Evolutionary conservation across 2,888 invertebrate species (phyloP).

Genomic region (Patella pellucida): DNA sequence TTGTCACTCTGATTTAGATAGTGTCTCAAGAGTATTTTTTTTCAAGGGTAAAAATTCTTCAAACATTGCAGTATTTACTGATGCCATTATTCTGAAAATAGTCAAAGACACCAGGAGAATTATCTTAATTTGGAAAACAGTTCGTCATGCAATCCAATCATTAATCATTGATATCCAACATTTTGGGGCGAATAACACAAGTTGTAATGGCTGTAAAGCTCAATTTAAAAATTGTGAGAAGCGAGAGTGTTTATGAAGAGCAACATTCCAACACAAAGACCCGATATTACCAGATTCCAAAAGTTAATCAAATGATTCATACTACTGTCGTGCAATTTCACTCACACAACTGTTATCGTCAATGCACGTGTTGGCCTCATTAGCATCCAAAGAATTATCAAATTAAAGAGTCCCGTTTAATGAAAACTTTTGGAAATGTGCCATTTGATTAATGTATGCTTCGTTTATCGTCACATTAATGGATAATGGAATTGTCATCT

Average conservation of each 20-base stretch:
- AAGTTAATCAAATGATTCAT: slow-evolving; percentile 9
- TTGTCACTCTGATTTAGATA: too few species aligned
- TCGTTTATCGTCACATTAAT: slow-evolving; percentile 11
- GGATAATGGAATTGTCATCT: slow-evolving; percentile 9
- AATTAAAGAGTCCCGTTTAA: slow-evolving; percentile 7
- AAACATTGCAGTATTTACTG: too few species aligned
- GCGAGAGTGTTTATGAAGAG: not conserved
- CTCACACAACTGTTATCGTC: slow-evolving; percentile 7
- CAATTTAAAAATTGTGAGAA: too few species aligned
- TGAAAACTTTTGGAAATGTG: slow-evolving; percentile 10
- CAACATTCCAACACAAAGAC: slow-evolving; percentile 6
- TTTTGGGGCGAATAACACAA: not conserved
- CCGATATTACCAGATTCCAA: slow-evolving; percentile 1
- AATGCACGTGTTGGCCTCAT: slow-evolving; percentile 6
- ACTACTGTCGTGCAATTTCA: not conserved
- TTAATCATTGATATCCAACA: not conserved
- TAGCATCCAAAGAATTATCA: slow-evolving; percentile 10
- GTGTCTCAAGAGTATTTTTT: too few species aligned
- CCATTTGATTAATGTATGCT: slow-evolving; percentile 10
- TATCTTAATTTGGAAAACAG: not conserved
- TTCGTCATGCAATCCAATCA: not conserved
- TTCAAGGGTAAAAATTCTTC: too few species aligned
- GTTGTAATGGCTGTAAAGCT: not conserved
- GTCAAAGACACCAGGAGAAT: too few species aligned
- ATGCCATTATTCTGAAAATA: too few species aligned